Percentiles rank a stretch among this genome's conserved stretches.
Conservation (phyloP, 2,797 vertebrate genomes). For the Girardinus metallicus region DNA sequence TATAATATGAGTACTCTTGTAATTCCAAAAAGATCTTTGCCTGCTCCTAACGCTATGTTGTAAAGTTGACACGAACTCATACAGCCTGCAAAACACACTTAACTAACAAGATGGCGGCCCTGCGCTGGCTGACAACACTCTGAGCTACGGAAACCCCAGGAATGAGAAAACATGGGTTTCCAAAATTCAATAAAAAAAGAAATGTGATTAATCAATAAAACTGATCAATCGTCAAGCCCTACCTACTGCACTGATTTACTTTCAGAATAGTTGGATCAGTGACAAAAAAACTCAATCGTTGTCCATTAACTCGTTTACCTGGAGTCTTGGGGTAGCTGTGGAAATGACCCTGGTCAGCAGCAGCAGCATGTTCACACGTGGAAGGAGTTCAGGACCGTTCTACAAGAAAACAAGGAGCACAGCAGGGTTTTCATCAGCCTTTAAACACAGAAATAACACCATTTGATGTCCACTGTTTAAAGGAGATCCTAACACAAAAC, state of each 20-base stretch:
- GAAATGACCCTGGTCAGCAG: conserved; percentile 90
- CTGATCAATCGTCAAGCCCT: neutral
- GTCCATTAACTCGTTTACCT: conserved; percentile 77
- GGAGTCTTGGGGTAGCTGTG: conserved; percentile 88
- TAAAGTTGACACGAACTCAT: neutral
- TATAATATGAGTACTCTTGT: too few species aligned
- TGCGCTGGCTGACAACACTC: neutral
- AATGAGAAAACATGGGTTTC: neutral
- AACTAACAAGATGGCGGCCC: too few species aligned
- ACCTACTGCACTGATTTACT: neutral
- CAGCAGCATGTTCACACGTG: conserved; percentile 90
- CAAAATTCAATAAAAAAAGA: neutral
- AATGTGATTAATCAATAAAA: neutral
- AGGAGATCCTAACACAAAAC: neutral
- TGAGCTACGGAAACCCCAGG: neutral
- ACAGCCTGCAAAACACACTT: neutral
- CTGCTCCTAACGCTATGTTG: neutral
- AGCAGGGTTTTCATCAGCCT: neutral
- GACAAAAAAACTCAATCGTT: neutral
- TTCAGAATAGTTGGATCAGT: neutral
- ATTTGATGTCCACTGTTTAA: neutral
- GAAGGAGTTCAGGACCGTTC: conserved; percentile 94
- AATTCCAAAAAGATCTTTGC: too few species aligned
- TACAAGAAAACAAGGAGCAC: conserved; percentile 52
- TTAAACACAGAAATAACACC: neutral